Conservation (phyloP, 35 echinoderm and acorn worm genomes). For the Antedon bifida region DNA sequence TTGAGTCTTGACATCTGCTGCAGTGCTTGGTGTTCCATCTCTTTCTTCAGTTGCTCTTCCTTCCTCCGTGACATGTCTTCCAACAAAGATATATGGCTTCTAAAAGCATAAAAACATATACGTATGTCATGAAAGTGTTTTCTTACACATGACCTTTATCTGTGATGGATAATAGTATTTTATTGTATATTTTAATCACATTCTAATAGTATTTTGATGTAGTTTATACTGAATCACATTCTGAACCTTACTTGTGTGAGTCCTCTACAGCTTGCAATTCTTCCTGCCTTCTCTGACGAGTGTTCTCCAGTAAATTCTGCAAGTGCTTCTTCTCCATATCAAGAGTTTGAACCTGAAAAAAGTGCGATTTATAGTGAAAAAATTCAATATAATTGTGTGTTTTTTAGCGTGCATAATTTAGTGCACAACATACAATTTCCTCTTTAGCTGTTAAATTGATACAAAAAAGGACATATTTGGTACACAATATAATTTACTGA, state of each 20-base stretch:
- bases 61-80: background rate
- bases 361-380: no score
- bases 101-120: background rate
- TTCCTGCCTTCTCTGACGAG: background rate
- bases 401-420: background rate
- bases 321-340: conserved; percentile 5
- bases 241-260: background rate
- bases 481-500: no score
- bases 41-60: background rate
- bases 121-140: background rate
- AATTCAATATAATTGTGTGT: background rate
- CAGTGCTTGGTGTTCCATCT: background rate
- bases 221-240: no score
- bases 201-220: no score
- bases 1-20: background rate
- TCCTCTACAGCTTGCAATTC: background rate
- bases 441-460: no score
- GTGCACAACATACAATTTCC: background rate
- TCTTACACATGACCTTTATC: background rate
- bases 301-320: conserved; percentile 1
- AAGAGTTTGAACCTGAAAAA: background rate
- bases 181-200: background rate
- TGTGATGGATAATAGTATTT: background rate
- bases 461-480: no score
- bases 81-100: background rate